phyloP scores from a whole-genome alignment of 2,888 invertebrate species.

The Ormyrus nitidulus region DNA sequence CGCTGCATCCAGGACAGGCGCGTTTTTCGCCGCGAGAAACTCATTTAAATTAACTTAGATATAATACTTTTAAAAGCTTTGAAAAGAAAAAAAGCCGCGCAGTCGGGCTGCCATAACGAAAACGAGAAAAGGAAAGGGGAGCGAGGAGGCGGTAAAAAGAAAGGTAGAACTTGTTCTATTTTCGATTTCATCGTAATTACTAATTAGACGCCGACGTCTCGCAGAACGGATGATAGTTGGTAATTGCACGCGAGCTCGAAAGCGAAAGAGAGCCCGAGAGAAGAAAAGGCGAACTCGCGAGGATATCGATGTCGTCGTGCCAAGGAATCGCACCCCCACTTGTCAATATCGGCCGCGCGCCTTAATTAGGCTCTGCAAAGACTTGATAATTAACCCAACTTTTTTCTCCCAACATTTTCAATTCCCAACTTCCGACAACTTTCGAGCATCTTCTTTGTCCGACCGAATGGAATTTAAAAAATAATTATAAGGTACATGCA shows the following conservation, averaged over 20 bases:
- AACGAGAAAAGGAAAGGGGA: neutral
- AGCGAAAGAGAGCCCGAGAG: neutral
- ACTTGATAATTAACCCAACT: conserved; percentile 51
- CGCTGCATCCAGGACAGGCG: no score
- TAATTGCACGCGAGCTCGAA: conserved; percentile 60
- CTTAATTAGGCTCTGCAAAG: conserved; percentile 40
- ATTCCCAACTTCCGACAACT: neutral
- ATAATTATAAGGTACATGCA: no score
- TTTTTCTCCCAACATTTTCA: conserved; percentile 30
- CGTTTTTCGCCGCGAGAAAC: no score
- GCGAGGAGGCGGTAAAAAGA: neutral
- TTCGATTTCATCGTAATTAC: conserved; percentile 65
- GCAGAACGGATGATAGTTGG: conserved; percentile 62
- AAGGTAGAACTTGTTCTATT: conserved; percentile 57
- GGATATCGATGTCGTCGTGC: conserved; percentile 51
- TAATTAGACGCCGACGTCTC: conserved; percentile 64
- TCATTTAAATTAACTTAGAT: no score
- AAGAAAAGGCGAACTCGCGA: conserved; percentile 26
- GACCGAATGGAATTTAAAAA: neutral
- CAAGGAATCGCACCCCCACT: conserved; percentile 40
- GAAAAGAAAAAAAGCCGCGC: neutral
- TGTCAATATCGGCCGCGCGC: conserved; percentile 41
- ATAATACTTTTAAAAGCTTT: no score
- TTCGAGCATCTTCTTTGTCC: conserved; percentile 25
- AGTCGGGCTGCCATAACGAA: neutral